Evolutionary conservation across 2,888 invertebrate genomes (phyloP).

Genomic region (Fabriciana adippe): DNA sequence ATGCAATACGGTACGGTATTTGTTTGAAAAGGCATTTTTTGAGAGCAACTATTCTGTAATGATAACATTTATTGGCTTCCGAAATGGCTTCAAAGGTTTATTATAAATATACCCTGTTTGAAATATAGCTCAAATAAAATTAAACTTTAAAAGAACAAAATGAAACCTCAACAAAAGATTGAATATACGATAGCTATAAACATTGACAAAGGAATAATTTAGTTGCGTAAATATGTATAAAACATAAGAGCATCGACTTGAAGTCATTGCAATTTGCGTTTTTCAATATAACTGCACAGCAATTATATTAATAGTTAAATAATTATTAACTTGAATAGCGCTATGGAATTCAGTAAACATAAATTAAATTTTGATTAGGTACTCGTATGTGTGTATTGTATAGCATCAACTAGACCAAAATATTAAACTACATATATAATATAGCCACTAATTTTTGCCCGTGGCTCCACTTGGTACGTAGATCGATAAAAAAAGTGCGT

Average conservation of each 20-base stretch:
- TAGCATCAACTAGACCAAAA: too few relatives aligned
- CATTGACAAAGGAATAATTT: conserved; percentile 47
- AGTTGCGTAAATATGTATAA: conserved; percentile 48
- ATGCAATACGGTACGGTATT: neutral
- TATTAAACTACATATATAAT: too few relatives aligned
- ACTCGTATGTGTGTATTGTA: too few relatives aligned
- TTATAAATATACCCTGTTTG: neutral
- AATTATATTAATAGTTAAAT: too few relatives aligned
- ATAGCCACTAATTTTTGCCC: too few relatives aligned
- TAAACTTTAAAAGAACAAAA: neutral
- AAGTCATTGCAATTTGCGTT: conserved; percentile 11
- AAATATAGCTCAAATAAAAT: neutral
- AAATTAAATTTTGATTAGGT: too few relatives aligned
- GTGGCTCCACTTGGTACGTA: too few relatives aligned
- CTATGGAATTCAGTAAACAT: too few relatives aligned
- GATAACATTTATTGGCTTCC: neutral
- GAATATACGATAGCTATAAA: conserved; percentile 37
- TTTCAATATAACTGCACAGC: neutral
- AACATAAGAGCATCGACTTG: conserved; percentile 42
- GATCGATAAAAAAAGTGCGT: too few relatives aligned
- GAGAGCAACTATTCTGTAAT: neutral
- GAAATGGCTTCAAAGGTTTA: conserved; percentile 3
- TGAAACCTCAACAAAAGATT: conserved; percentile 13
- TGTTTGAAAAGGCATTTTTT: conserved; percentile 9
- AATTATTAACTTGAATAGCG: too few relatives aligned